These are phyloP conservation scores for Cherax destructor DNA, from an alignment of 1,140 invertebrate genomes.

Conservation along the genomic window DNA sequence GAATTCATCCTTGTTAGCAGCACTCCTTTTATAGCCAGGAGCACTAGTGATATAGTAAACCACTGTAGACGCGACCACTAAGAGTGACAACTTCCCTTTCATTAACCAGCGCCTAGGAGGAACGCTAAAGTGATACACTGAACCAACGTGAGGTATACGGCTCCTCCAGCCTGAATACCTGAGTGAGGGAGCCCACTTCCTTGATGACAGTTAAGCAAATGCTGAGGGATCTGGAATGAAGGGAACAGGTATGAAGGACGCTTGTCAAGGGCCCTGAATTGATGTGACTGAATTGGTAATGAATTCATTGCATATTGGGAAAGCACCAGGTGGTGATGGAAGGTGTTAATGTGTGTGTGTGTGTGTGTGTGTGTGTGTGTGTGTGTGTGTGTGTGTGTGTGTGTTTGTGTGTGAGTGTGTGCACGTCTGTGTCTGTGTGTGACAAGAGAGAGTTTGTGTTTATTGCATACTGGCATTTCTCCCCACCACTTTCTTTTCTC, in stretches of 20 bases:
- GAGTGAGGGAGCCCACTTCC: slow-evolving; percentile 9
- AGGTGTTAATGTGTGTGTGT: background rate
- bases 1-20: too few species aligned
- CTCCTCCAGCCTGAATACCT: background rate
- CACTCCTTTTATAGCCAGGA: too few species aligned
- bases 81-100: too few species aligned
- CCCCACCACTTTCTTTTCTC: background rate
- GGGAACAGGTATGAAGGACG: slow-evolving; percentile 18
- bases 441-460: too few species aligned
- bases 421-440: too few species aligned
- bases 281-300: slow-evolving; percentile 29
- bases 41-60: too few species aligned
- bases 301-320: slow-evolving; percentile 43
- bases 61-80: too few species aligned
- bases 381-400: slow-evolving; percentile 33
- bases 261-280: slow-evolving; percentile 29
- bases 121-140: background rate
- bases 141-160: background rate
- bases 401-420: slow-evolving; percentile 22
- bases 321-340: background rate
- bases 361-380: background rate
- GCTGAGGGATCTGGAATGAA: slow-evolving; percentile 22
- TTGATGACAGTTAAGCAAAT: slow-evolving; percentile 31
- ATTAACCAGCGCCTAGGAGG: background rate
- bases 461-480: too few species aligned